Conservation (phyloP, 2,888 invertebrate species). For the Neria commutata region DNA sequence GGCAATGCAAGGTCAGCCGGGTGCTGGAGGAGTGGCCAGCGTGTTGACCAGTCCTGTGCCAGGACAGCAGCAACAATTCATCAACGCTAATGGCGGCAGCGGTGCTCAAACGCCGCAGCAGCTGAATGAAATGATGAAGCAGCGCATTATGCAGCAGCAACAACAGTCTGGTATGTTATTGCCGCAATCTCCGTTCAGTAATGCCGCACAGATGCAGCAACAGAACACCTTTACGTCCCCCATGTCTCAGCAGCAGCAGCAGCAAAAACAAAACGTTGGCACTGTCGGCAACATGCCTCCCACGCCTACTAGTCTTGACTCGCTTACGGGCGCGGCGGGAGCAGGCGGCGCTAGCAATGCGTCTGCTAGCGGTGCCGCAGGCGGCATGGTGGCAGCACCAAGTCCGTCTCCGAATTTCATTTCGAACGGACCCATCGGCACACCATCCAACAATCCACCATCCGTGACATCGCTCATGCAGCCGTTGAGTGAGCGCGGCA, state of each 20-base stretch:
- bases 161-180: conserved; percentile 46
- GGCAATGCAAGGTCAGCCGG: conserved; percentile 60
- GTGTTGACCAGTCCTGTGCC: conserved; percentile 54
- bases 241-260: conserved; percentile 37
- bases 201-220: conserved; percentile 39
- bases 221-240: conserved; percentile 44
- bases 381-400: conserved; percentile 63
- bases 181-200: conserved; percentile 53
- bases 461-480: conserved; percentile 65
- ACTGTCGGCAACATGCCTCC: conserved; percentile 61
- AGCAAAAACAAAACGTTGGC: conserved; percentile 31
- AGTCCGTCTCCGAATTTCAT: conserved; percentile 62
- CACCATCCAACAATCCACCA: conserved; percentile 67
- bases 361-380: conserved; percentile 17
- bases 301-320: conserved; percentile 64
- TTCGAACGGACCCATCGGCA: conserved; percentile 63
- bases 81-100: conserved; percentile 65
- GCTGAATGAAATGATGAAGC: conserved; percentile 67
- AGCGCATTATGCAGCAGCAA: conserved; percentile 65
- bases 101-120: conserved; percentile 39
- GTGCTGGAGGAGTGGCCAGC: conserved; percentile 40
- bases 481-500: conserved; percentile 65
- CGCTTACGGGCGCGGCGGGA: conserved; percentile 55
- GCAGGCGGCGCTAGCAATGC: conserved; percentile 28
- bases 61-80: conserved; percentile 55